Conservation (phyloP, 2,113 vertebrate species). For the Macaca mulatta region DNA sequence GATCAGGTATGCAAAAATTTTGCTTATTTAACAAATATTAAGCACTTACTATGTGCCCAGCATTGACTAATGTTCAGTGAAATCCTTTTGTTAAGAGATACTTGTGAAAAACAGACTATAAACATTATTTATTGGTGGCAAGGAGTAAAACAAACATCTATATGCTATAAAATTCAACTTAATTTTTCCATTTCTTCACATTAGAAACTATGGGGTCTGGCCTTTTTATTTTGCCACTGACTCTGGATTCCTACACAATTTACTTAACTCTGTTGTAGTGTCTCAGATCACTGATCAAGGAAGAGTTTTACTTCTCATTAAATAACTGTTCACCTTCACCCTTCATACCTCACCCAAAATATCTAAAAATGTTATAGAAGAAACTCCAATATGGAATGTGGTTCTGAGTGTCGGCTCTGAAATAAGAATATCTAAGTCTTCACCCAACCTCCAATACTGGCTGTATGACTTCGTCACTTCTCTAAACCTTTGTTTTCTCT, state of each 20-base stretch:
- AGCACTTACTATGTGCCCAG: background rate
- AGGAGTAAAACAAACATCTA: background rate
- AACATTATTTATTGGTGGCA: background rate
- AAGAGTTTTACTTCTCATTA: background rate
- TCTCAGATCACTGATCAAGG: background rate
- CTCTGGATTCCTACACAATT: background rate
- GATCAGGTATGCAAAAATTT: background rate
- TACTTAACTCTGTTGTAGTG: background rate
- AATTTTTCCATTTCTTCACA: background rate
- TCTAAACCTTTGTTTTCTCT: background rate
- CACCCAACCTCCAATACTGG: background rate
- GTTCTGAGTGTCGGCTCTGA: background rate
- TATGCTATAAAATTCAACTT: background rate
- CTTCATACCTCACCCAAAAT: background rate
- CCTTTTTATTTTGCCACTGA: background rate
- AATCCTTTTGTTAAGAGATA: slow-evolving; percentile 8
- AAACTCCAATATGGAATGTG: background rate
- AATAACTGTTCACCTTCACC: background rate
- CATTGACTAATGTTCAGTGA: background rate
- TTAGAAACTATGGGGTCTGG: background rate
- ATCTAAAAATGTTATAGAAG: background rate
- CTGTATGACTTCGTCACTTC: background rate
- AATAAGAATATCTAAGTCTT: background rate
- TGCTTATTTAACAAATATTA: background rate
- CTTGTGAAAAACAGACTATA: background rate